These are phyloP conservation scores for Misgurnus mizolepis DNA, from an alignment of 2,113 vertebrate species.

Conservation along the genomic window DNA sequence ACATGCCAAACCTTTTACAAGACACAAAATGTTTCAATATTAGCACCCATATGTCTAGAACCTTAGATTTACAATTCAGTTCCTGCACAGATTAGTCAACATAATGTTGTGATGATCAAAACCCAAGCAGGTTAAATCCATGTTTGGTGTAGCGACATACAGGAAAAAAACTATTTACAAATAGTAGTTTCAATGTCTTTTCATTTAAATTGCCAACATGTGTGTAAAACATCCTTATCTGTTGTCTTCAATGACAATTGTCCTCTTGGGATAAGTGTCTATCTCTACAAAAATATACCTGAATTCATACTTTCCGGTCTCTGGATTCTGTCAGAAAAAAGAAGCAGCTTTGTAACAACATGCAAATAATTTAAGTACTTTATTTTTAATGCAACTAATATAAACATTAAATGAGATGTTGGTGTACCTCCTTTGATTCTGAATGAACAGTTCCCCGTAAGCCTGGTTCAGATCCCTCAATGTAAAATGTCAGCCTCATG, in stretches of 20 bases:
- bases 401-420: background rate
- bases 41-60: background rate
- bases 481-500: conserved; percentile 92
- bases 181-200: background rate
- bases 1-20: background rate
- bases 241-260: conserved; percentile 92
- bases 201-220: background rate
- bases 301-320: conserved; percentile 84
- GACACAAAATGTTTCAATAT: background rate
- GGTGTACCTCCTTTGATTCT: conserved; percentile 87
- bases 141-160: background rate
- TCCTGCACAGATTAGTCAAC: background rate
- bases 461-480: conserved; percentile 89
- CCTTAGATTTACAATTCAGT: background rate
- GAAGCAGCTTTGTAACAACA: background rate
- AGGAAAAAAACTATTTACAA: no score
- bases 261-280: conserved; percentile 84
- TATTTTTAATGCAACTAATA: background rate
- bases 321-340: conserved; percentile 78
- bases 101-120: background rate
- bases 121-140: conserved; percentile 10
- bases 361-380: no score
- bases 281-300: conserved; percentile 90
- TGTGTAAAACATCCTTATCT: conserved; percentile 63
- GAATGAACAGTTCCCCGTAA: conserved; percentile 86